These are phyloP conservation scores for Plectus sambesii DNA, from an alignment of 1,140 invertebrate genomes.

Conservation along the genomic window DNA sequence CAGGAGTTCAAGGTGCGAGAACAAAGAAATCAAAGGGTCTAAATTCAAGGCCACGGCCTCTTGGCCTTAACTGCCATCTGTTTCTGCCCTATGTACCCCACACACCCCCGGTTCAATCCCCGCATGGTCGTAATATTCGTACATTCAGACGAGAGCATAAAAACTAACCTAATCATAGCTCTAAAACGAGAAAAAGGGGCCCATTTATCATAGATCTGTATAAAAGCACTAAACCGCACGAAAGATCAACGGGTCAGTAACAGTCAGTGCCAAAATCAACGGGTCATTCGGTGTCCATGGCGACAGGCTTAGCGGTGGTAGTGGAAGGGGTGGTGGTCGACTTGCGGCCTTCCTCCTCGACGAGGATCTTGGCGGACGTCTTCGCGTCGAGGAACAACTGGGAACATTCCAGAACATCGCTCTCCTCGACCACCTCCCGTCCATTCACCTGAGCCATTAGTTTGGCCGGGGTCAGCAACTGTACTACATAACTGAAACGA, in stretches of 20 bases:
- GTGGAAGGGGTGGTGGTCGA: background rate
- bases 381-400: constrained; percentile 87
- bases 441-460: constrained; percentile 80
- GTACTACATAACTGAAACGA: constrained; percentile 72
- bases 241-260: background rate
- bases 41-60: too few relatives aligned
- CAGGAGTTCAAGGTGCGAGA: too few relatives aligned
- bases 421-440: constrained; percentile 58
- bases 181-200: background rate
- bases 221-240: background rate
- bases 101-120: too few relatives aligned
- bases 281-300: background rate
- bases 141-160: too few relatives aligned
- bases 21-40: too few relatives aligned
- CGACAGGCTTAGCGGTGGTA: background rate
- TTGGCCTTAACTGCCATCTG: too few relatives aligned
- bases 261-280: background rate
- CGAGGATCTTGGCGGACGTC: constrained; percentile 59
- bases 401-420: constrained; percentile 57
- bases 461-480: constrained; percentile 78
- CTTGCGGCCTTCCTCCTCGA: background rate
- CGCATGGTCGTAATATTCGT: too few relatives aligned
- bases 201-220: background rate
- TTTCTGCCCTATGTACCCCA: too few relatives aligned
- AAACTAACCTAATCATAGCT: background rate